These are phyloP conservation scores for Radopholus similis DNA, from an alignment of 1,140 invertebrate genomes.

Conservation along the genomic window DNA sequence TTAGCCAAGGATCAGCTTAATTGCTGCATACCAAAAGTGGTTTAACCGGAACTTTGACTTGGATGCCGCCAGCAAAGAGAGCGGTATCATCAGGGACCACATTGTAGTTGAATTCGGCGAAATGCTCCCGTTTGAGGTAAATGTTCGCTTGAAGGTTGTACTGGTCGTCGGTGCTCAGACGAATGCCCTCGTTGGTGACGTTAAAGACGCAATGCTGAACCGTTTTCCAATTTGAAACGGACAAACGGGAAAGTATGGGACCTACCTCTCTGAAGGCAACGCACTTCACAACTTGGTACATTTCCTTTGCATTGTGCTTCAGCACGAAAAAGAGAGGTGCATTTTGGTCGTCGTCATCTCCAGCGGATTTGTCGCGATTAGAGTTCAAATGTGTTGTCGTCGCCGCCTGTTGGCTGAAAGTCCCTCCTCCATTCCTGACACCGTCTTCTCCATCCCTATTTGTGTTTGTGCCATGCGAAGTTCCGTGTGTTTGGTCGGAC, in stretches of 20 bases:
- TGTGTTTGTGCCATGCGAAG: no score
- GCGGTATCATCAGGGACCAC: background rate
- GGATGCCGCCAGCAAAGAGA: no score
- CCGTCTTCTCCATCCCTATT: no score
- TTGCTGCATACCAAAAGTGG: background rate
- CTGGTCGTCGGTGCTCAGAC: slow-evolving; percentile 9
- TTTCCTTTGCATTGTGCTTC: slow-evolving; percentile 10
- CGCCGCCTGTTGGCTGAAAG: background rate
- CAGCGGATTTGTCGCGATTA: no score
- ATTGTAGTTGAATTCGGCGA: slow-evolving; percentile 10
- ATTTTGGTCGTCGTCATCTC: background rate
- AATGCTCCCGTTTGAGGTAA: slow-evolving; percentile 15
- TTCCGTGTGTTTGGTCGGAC: no score
- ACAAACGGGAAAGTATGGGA: no score
- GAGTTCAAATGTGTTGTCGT: background rate
- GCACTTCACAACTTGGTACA: slow-evolving; percentile 11
- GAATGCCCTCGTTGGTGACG: slow-evolving; percentile 18
- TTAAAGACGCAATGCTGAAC: slow-evolving; percentile 12
- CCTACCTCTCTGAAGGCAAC: slow-evolving; percentile 9
- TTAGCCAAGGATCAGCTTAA: background rate
- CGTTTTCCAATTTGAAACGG: background rate
- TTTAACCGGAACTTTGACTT: no score
- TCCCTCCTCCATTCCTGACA: no score
- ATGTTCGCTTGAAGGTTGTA: slow-evolving; percentile 11
- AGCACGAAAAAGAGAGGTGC: background rate